Base-by-base conservation (phyloP, 30 jellyfish, hydroid and myxozoan genomes). In the Sanderia malayensis region DNA sequence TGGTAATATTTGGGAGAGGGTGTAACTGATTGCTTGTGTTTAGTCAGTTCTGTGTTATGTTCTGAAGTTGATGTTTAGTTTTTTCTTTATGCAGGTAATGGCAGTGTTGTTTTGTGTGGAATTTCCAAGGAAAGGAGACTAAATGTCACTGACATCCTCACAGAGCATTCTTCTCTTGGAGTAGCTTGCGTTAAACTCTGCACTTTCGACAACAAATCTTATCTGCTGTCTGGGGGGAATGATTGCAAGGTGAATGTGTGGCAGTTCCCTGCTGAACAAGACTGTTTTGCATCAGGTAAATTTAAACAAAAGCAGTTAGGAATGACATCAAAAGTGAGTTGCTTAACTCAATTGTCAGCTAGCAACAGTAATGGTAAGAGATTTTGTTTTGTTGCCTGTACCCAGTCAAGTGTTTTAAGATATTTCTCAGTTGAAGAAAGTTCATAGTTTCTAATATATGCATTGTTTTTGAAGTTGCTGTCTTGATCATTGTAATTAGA, bases 151-250 rank as follows among this genome's bases (percentile, higher is more conserved):
- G 73, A 58, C 27, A 61, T 82, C 19, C 71, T 89, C 25, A 69
- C 66, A 44, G 61, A 70, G 4, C 97, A 89, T 62, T 82, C 95
- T 23, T 58, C 94, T 19, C 81, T 82, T 75, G 97, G 97, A 13
- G 75, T 73, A 33, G 33, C 97, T 1, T 76, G 81, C 21, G 31
- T 76, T 11, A 45, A 70, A 19, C 46, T 67, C 11, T 52, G 52
- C 37, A 64, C 66, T 10, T 58, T 34, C 34, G 44, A 68, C 24
- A 57, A 61, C 49, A 21, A 41, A 9, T 21, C 62, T 28, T 70
- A 37, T 55, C 15, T 66, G 0, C n/a, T 71, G 20, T 73, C 97
- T 25, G 97, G 97, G 22, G 97, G 97, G 30, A 89, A 89, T 74
- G 97, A 89, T 59, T 79, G 92, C 59, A 67, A 37, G 26, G 21